Conservation (phyloP, 1,140 invertebrate species). For the Bombus confusus region DNA sequence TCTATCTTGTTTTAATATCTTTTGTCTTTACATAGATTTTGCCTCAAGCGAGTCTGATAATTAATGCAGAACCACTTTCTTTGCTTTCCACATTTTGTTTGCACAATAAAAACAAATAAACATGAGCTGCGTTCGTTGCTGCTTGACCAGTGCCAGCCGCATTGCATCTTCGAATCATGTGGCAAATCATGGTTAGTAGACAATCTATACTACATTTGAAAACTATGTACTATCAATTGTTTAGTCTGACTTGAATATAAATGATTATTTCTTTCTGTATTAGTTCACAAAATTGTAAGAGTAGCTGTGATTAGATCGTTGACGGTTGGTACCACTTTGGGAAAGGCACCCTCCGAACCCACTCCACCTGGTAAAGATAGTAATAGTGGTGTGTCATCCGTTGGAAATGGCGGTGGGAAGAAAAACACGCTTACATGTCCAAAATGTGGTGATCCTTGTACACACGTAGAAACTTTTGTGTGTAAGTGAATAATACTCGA, state of each 20-base stretch:
- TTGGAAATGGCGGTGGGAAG: conserved; percentile 82
- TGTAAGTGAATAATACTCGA: conserved; percentile 84
- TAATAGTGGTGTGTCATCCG: conserved; percentile 51
- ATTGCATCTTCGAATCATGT: conserved; percentile 78
- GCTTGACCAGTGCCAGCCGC: conserved; percentile 77
- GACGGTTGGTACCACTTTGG: conserved; percentile 67
- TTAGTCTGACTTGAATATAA: conserved; percentile 10
- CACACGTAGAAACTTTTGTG: conserved; percentile 98
- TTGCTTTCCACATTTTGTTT: not conserved
- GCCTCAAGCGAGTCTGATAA: not conserved
- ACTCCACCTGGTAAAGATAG: conserved; percentile 77
- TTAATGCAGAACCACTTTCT: not conserved
- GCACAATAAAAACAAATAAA: conserved; percentile 19
- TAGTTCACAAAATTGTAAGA: conserved; percentile 80
- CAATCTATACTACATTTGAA: conserved; percentile 16
- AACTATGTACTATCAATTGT: not conserved
- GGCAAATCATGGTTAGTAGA: conserved; percentile 75
- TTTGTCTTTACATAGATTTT: not conserved
- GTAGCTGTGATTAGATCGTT: conserved; percentile 75
- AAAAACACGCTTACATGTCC: conserved; percentile 92
- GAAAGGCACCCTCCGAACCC: conserved; percentile 77
- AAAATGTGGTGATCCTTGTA: conserved; percentile 97
- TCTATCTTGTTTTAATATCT: not conserved
- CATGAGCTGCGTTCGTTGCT: conserved; percentile 81
- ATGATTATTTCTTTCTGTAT: not conserved